Conservation (phyloP, 2,797 vertebrate species). For the Danio aesculapii region DNA sequence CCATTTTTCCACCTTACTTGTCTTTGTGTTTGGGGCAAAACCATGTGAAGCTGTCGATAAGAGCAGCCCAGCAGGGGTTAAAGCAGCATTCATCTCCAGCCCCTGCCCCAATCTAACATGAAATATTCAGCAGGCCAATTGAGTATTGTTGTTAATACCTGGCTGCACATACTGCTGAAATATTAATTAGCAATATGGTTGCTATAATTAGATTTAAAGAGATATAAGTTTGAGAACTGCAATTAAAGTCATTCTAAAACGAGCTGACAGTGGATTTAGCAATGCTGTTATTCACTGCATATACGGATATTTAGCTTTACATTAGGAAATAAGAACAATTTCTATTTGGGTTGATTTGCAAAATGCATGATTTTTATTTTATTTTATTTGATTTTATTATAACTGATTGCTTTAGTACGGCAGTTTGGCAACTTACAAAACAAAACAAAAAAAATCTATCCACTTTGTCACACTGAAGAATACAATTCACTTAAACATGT, state of each 20-base stretch:
- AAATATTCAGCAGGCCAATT: slow-evolving; percentile 48
- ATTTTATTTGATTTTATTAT: too few relatives aligned
- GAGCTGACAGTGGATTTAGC: not conserved
- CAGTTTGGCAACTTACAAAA: too few relatives aligned
- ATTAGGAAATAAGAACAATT: too few relatives aligned
- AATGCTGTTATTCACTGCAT: not conserved
- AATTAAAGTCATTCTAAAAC: not conserved
- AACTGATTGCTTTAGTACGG: too few relatives aligned
- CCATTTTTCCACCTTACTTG: slow-evolving; percentile 66
- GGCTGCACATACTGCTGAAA: slow-evolving; percentile 33
- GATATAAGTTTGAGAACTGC: slow-evolving; percentile 20
- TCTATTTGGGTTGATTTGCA: too few relatives aligned
- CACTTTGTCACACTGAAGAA: too few relatives aligned
- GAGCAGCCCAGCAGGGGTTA: slow-evolving; percentile 34
- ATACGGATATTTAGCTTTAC: not conserved
- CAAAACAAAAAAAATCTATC: too few relatives aligned
- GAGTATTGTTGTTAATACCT: slow-evolving; percentile 43
- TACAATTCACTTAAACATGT: too few relatives aligned
- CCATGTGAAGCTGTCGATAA: slow-evolving; percentile 68
- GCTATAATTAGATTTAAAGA: slow-evolving; percentile 26
- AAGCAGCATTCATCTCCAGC: slow-evolving; percentile 14
- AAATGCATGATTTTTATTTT: too few relatives aligned
- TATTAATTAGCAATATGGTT: slow-evolving; percentile 46
- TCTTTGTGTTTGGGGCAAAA: slow-evolving; percentile 70
- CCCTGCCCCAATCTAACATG: slow-evolving; percentile 23